phyloP scores from a whole-genome alignment of 2,888 invertebrate species.

The Clusia tigrina region DNA sequence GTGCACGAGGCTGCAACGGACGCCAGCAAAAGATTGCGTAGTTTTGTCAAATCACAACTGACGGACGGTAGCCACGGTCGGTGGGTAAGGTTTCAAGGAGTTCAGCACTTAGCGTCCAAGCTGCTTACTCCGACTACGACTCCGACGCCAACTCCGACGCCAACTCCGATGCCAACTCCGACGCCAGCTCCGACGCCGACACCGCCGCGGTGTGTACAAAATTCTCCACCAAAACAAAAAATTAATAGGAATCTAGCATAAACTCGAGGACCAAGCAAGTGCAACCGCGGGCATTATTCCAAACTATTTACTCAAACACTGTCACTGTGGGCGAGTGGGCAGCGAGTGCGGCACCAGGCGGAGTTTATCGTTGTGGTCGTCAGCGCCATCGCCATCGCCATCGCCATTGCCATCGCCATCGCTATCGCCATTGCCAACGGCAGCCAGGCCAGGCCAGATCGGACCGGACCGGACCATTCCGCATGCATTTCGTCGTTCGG shows the following conservation, averaged over 20 bases:
- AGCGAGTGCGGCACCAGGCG: neutral
- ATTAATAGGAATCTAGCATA: too few species aligned
- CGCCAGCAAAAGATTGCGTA: neutral
- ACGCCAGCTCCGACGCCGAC: too few species aligned
- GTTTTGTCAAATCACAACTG: neutral
- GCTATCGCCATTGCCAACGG: too few species aligned
- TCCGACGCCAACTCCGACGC: too few species aligned
- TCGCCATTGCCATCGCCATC: too few species aligned
- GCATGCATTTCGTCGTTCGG: neutral
- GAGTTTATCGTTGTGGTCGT: neutral
- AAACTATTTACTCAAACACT: neutral
- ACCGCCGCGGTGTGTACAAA: too few species aligned
- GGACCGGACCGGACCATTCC: slow-evolving; percentile 22
- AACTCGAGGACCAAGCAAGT: too few species aligned
- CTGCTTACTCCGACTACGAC: too few species aligned
- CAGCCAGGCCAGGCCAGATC: slow-evolving; percentile 16
- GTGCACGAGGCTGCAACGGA: neutral
- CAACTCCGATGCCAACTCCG: too few species aligned
- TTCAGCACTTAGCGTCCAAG: neutral
- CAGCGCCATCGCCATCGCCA: too few species aligned
- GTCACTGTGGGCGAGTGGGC: neutral
- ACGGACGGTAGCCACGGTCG: neutral
- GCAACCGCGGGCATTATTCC: too few species aligned
- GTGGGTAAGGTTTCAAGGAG: neutral
- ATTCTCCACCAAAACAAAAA: neutral